A percentile compares a stretch with the other conserved stretches of the same genome.
Evolutionary conservation across 2,888 invertebrate genomes (phyloP).

Genomic region (Sesamia inferens): DNA sequence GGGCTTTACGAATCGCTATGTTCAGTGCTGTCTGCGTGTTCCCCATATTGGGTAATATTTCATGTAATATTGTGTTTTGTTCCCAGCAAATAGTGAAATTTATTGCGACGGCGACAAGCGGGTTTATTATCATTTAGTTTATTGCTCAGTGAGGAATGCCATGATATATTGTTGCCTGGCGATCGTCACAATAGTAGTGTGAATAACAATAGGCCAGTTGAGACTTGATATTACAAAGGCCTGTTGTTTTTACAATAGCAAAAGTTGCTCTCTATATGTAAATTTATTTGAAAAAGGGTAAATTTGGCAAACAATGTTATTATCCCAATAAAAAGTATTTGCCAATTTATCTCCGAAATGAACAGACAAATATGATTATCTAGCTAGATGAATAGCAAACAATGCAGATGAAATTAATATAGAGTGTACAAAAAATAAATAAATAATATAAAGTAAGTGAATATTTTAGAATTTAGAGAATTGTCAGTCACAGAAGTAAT

Average conservation of each 20-base stretch:
- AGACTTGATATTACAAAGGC: conserved; percentile 10
- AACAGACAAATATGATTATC: conserved; percentile 6
- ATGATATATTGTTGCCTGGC: conserved; percentile 47
- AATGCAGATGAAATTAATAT: conserved; percentile 24
- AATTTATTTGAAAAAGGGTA: conserved; percentile 22
- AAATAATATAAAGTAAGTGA: no score
- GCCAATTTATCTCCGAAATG: conserved; percentile 19
- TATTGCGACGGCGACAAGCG: conserved; percentile 67
- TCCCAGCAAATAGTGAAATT: conserved; percentile 67
- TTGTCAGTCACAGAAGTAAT: background rate
- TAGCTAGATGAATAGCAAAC: conserved; percentile 20
- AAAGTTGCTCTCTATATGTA: background rate
- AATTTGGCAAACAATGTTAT: background rate
- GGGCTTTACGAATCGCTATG: conserved; percentile 53
- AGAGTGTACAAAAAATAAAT: no score
- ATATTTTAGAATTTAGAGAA: conserved; percentile 21
- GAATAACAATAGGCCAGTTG: conserved; percentile 51
- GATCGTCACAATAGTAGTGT: conserved; percentile 36
- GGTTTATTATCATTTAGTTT: conserved; percentile 68
- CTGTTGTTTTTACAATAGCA: conserved; percentile 1
- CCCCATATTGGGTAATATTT: conserved; percentile 69
- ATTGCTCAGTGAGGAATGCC: conserved; percentile 60
- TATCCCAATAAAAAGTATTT: conserved; percentile 8
- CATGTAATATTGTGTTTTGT: conserved; percentile 69
- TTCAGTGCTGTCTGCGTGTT: conserved; percentile 55